Evolutionary conservation across 1,140 invertebrate genomes (phyloP).

Genomic region (Polyergus mexicanus): DNA sequence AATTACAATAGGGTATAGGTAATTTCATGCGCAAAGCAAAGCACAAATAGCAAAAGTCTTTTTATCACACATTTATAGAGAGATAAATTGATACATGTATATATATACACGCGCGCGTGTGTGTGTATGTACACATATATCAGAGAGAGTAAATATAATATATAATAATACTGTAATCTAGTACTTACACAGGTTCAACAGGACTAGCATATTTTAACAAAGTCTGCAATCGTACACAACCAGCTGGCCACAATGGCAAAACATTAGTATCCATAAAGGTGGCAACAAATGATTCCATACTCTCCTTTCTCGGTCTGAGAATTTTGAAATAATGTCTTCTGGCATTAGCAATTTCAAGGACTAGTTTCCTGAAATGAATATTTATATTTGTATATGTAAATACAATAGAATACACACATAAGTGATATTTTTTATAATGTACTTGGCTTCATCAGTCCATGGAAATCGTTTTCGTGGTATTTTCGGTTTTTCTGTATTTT

Average conservation of each 20-base stretch:
- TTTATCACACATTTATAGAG: slow-evolving; percentile 56
- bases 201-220: slow-evolving; percentile 79
- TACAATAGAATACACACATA: neutral
- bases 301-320: slow-evolving; percentile 86
- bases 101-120: too few species aligned
- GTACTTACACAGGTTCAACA: slow-evolving; percentile 80
- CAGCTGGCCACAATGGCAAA: slow-evolving; percentile 87
- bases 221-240: slow-evolving; percentile 86
- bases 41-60: slow-evolving; percentile 46
- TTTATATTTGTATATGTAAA: slow-evolving; percentile 42
- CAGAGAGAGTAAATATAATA: neutral
- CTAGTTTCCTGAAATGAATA: slow-evolving; percentile 76
- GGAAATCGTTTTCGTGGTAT: slow-evolving; percentile 87
- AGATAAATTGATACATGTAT: slow-evolving; percentile 8
- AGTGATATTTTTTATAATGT: slow-evolving; percentile 59
- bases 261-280: slow-evolving; percentile 87
- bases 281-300: slow-evolving; percentile 87
- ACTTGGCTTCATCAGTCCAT: slow-evolving; percentile 88
- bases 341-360: slow-evolving; percentile 79
- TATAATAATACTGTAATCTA: slow-evolving; percentile 5
- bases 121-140: neutral
- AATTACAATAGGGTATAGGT: slow-evolving; percentile 49
- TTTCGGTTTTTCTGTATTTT: slow-evolving; percentile 84
- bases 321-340: slow-evolving; percentile 81
- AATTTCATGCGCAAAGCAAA: slow-evolving; percentile 58